phyloP scores from a whole-genome alignment of 2,113 vertebrate genomes.

The Crypturellus undulatus region DNA sequence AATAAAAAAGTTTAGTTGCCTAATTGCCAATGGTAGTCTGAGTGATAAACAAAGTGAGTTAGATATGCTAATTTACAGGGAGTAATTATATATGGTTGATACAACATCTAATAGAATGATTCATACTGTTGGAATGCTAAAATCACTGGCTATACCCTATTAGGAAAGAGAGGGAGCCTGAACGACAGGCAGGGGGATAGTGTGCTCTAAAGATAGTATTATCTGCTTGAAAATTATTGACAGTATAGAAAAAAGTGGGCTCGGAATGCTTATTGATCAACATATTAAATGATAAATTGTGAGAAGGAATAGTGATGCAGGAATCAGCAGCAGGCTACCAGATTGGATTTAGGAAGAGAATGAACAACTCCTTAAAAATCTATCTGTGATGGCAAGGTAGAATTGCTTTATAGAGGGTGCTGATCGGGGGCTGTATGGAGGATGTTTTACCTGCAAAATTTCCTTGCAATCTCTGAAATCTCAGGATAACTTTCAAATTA shows the following conservation, averaged over 20 bases:
- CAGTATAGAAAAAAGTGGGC: background rate
- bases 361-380: background rate
- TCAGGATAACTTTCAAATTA: background rate
- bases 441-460: background rate
- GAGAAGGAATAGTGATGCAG: background rate
- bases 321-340: background rate
- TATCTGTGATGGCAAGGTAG: background rate
- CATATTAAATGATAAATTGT: slow-evolving; percentile 19
- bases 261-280: background rate
- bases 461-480: background rate
- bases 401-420: background rate
- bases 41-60: slow-evolving; percentile 53
- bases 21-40: background rate
- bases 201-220: background rate
- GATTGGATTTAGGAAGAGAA: background rate
- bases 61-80: slow-evolving; percentile 16
- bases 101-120: background rate
- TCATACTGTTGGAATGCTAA: slow-evolving; percentile 27
- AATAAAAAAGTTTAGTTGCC: background rate
- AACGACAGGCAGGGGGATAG: background rate
- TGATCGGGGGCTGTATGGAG: background rate
- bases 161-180: background rate
- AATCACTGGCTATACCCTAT: background rate
- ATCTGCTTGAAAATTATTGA: background rate
- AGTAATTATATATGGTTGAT: slow-evolving; percentile 42